Evolutionary conservation across 1,140 invertebrate genomes (phyloP), one percentile per base, ranked within the genome.

Genomic region (Tetranychus cinnabarinus): DNA sequence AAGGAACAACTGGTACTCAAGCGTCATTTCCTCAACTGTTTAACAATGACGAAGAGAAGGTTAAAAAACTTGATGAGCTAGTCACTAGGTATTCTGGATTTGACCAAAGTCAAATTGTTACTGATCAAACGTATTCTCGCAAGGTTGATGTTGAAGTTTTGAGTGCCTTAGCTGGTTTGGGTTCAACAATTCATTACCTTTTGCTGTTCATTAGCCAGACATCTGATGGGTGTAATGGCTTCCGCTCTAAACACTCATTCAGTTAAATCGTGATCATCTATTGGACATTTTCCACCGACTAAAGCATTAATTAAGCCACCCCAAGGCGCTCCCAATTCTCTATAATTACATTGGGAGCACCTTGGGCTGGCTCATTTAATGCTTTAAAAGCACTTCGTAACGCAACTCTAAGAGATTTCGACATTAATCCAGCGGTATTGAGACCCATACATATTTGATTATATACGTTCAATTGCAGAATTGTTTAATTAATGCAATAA

Each of bases 1-100:
- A 99, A 74, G 96, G 96, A 8, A 97, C 96, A 0, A 98, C 95
- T 10, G 96, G 88, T 36, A 97, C 92, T 0, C 92, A 64, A 73
- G 95, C 95, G 1, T 96, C 90, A 1, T 98, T 97, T 69, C 72
- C 98, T 42, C 83, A 91, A 66, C 76, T 99, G 1, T 97, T 98
- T 70, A 81, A 92, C 65, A 88, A 83, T 37, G 81, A 96, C 69
- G 73, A 80, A 12, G 75, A 78, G 31, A 96, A 95, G 76, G 90
- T 95, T 0, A 84, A 84, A 67, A 68, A 78, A 63, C 70, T 97
- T 15, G 91, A 96, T 69, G 73, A 78, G 59, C 71, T 82, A 42
- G 89, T 98, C 0, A 84, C 91, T 0, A 73, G 85, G 70, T 77
- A 87, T 67, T 88, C 88, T 47, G 90, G 89, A 0, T 97, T 98